phyloP scores from a whole-genome alignment of 2,113 vertebrate species.

The Phoxinus phoxinus region DNA sequence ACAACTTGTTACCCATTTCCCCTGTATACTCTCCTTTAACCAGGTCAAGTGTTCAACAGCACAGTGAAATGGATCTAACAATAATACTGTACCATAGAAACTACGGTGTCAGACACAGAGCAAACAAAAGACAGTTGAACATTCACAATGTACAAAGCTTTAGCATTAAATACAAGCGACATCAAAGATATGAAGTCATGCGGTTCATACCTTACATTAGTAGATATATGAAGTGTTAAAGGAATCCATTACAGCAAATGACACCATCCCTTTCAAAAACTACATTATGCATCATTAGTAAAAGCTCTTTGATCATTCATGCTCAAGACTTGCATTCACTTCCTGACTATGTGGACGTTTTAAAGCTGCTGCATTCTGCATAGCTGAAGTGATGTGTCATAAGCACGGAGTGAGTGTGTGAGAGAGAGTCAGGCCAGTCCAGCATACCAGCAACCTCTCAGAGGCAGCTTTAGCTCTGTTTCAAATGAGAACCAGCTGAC shows the following conservation, averaged over 20 bases:
- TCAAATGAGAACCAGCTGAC: conserved; percentile 18
- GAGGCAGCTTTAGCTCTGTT: conserved; percentile 2
- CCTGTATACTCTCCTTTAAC: background rate
- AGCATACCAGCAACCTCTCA: background rate
- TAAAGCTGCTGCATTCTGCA: conserved; percentile 18
- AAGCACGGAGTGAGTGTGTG: background rate
- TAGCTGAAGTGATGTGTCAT: conserved; percentile 50
- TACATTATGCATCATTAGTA: background rate
- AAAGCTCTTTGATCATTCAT: conserved; percentile 3
- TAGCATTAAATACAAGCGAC: background rate
- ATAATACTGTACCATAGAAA: background rate
- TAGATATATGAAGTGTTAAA: conserved; percentile 4
- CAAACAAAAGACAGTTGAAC: background rate
- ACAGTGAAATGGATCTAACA: background rate
- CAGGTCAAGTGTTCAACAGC: background rate
- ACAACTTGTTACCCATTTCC: background rate
- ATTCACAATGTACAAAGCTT: background rate
- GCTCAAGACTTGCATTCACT: background rate
- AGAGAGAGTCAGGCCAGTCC: conserved; percentile 4
- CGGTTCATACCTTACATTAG: conserved; percentile 1
- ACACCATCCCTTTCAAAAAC: background rate
- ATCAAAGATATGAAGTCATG: background rate
- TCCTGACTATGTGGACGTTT: conserved; percentile 28
- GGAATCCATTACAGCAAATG: background rate
- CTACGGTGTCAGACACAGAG: background rate